Evolutionary conservation across 2,797 vertebrate genomes (phyloP).

Genomic region (Xenentodon cancila): DNA sequence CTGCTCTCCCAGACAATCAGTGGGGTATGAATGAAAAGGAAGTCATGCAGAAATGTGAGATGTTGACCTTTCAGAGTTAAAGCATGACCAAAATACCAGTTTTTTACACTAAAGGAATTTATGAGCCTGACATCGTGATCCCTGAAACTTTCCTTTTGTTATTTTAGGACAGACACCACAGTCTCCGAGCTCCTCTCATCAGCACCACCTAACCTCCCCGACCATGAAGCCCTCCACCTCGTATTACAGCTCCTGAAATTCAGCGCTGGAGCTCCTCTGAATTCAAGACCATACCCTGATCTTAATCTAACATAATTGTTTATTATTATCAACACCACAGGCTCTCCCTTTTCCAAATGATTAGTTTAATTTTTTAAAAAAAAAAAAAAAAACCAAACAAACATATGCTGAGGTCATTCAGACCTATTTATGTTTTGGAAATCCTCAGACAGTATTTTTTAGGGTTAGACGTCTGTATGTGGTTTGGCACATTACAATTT

Average conservation of each 20-base stretch:
- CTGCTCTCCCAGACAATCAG: too few species aligned
- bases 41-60: too few species aligned
- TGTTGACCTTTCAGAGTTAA: not conserved
- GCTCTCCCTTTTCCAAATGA: not conserved
- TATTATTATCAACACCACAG: not conserved
- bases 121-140: not conserved
- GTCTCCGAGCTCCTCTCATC: constrained; percentile 77
- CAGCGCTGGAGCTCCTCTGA: not conserved
- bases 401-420: too few species aligned
- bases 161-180: constrained; percentile 71
- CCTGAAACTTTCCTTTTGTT: not conserved
- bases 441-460: too few species aligned
- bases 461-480: too few species aligned
- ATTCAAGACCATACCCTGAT: not conserved
- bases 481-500: too few species aligned
- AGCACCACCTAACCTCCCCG: constrained; percentile 71
- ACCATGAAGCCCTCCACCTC: constrained; percentile 69
- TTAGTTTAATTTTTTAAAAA: not conserved
- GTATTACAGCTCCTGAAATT: constrained; percentile 74
- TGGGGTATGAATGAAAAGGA: too few species aligned
- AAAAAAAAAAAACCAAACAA: not conserved
- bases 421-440: too few species aligned
- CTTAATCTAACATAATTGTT: too few species aligned
- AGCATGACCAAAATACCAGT: not conserved
- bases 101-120: not conserved